Evolutionary conservation across 1,140 invertebrate genomes (phyloP).

Genomic region (Apolygus lucorum): DNA sequence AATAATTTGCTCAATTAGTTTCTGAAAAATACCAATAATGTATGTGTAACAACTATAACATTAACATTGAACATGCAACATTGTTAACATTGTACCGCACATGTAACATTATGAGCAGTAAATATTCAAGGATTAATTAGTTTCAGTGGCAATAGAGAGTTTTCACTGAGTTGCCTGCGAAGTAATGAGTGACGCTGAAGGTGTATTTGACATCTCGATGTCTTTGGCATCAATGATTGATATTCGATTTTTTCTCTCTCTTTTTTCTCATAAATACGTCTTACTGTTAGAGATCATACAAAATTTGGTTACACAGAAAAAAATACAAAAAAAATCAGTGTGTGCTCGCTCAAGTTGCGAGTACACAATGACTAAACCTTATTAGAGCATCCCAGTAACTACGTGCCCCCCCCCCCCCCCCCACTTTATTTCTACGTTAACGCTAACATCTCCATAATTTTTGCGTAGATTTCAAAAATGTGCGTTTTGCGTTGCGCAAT

Average conservation of each 20-base stretch:
- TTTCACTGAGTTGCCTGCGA: background rate
- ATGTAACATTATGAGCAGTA: background rate
- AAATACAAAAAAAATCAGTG: background rate
- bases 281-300: too few relatives aligned
- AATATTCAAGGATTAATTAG: background rate
- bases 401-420: too few relatives aligned
- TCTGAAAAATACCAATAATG: slow-evolving; percentile 36
- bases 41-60: slow-evolving; percentile 3
- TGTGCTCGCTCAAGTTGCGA: background rate
- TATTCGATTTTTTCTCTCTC: too few relatives aligned
- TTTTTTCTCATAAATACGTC: too few relatives aligned
- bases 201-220: too few relatives aligned
- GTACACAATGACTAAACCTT: background rate
- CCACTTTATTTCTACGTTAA: too few relatives aligned
- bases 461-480: background rate
- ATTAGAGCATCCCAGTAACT: background rate
- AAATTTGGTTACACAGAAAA: too few relatives aligned
- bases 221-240: too few relatives aligned
- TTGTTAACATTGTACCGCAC: background rate
- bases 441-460: background rate
- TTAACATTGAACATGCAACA: background rate
- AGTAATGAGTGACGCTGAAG: background rate
- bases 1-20: slow-evolving; percentile 51
- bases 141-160: too few relatives aligned
- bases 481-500: background rate